Base-by-base conservation (phyloP, 2,888 invertebrate species). In the Thysanoteuthis rhombus region DNA sequence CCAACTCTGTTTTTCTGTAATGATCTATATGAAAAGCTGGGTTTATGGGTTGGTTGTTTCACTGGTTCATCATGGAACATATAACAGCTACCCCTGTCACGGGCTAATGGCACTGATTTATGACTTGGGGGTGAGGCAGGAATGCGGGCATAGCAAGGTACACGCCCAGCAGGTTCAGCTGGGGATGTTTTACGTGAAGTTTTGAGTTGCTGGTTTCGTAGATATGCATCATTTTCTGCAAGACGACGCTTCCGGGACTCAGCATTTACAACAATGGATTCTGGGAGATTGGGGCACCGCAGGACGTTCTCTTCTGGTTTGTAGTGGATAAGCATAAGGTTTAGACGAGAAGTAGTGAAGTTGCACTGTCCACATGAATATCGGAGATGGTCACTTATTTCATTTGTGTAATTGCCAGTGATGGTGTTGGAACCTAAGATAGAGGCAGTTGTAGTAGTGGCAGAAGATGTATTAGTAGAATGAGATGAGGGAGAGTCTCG, bases 11-110 rank as follows among this genome's bases (percentile, higher is more conserved):
- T 92, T 42, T 92, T 92, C 92, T 92, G 92, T 45, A 92, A 45
- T 40, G 92, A 92, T 45, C 92, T 32, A 39, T 92, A 92, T 42
- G 92, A 92, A 92, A 92, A 92, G 92, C 92, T 92, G n/a, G 92
- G 92, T 92, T 42, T 92, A 16, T 92, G 92, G 40, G 92, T n/a
- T 42, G 92, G 92, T 39, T 92, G 92, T 45, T 45, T 40, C 1
- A 92, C 45, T 40, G 92, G 92, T 42, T 92, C 92, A 42, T 92
- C 92, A 45, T 92, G 92, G 45, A 92, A 92, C 92, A 92, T 92
- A 42, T 92, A 92, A 40, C 92, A 92, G 45, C 92, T 92, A 28
- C 92, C 92, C 45, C 42, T 92, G 92, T 92, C 92, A 19, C 45
- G 39, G 19, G 45, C n/a, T 40, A 39, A n/a, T 38, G 42, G 42